Base-by-base conservation (phyloP, 2,113 vertebrate species). In the Thunnus maccoyii region DNA sequence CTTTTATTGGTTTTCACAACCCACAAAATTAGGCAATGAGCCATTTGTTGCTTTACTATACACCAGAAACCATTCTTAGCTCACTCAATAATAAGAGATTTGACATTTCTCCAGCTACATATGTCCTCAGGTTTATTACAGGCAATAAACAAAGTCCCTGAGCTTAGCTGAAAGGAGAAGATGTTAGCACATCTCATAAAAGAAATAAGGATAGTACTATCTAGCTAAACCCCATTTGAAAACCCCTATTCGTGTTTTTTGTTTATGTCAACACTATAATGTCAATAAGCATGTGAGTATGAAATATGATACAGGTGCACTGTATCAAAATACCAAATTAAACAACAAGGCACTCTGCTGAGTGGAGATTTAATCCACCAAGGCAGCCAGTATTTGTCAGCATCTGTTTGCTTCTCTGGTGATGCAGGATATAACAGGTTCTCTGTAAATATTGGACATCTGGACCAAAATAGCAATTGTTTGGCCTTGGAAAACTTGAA, bases 191-290 rank as follows among this genome's bases (percentile, higher is more conserved):
- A 41, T 41, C 7, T 41, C 1, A 41, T 41, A 41, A 41, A 8
- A 9, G 36, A 41, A 41, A 41, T 41, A 9, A 41, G 36, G 36
- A 41, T 41, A 9, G 5, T 41, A 41, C 7, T 41, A 9, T 8
- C 36, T 41, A 41, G 7, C 36, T 41, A 41, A 9, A 9, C 36
- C 36, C 36, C 36, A 41, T 41, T 41, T 41, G 36, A 9, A 41
- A 41, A 8, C 9, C 36, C 2, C 7, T 41, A 41, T 41, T 41
- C 36, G 2, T 30, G 4, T 30, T 30, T 30, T 30, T 30, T 30
- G 10, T 62, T 69, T 52, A 30, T 60, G 18, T 52, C 17, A 27
- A 50, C 27, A 80, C 20, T 60, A 25, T 25, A 65, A 66, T 46
- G 14, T 14, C 47, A 54, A 3, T 60, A 18, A 44, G 36, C 9